Conservation (phyloP, 2,888 invertebrate species). For the Heliconius sara region DNA sequence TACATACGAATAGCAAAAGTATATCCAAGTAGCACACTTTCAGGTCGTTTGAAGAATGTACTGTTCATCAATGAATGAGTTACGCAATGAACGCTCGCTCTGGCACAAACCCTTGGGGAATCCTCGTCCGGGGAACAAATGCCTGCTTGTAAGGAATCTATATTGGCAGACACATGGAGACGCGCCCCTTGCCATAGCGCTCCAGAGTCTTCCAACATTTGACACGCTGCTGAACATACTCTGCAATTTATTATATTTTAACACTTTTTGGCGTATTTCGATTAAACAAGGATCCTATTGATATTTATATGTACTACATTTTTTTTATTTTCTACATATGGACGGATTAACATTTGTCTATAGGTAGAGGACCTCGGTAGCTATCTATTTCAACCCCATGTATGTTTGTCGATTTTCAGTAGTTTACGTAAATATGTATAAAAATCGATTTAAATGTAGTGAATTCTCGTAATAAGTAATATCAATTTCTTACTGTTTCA, state of each 20-base stretch:
- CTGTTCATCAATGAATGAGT: slow-evolving; percentile 59
- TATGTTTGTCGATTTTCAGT: too few relatives aligned
- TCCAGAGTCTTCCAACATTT: slow-evolving; percentile 61
- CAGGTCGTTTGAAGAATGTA: slow-evolving; percentile 55
- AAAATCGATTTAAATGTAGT: too few relatives aligned
- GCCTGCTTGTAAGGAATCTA: slow-evolving; percentile 52
- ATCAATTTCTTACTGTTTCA: too few relatives aligned
- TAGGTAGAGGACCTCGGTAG: too few relatives aligned
- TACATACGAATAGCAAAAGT: slow-evolving; percentile 67
- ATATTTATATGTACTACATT: not conserved
- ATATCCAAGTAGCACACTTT: slow-evolving; percentile 58
- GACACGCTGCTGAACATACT: slow-evolving; percentile 74
- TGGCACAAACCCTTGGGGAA: slow-evolving; percentile 58
- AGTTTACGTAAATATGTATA: too few relatives aligned
- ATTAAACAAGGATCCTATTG: not conserved
- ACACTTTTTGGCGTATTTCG: not conserved
- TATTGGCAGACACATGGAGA: slow-evolving; percentile 53
- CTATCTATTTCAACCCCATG: too few relatives aligned
- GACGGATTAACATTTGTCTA: too few relatives aligned
- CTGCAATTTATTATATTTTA: slow-evolving; percentile 52
- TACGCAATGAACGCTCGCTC: slow-evolving; percentile 58
- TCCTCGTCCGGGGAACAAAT: slow-evolving; percentile 51
- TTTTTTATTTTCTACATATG: too few relatives aligned
- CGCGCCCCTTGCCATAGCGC: slow-evolving; percentile 64
- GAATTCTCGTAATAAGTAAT: too few relatives aligned